These are phyloP conservation scores for Orius insidiosus DNA, from an alignment of 1,140 invertebrate species.

Conservation along the genomic window DNA sequence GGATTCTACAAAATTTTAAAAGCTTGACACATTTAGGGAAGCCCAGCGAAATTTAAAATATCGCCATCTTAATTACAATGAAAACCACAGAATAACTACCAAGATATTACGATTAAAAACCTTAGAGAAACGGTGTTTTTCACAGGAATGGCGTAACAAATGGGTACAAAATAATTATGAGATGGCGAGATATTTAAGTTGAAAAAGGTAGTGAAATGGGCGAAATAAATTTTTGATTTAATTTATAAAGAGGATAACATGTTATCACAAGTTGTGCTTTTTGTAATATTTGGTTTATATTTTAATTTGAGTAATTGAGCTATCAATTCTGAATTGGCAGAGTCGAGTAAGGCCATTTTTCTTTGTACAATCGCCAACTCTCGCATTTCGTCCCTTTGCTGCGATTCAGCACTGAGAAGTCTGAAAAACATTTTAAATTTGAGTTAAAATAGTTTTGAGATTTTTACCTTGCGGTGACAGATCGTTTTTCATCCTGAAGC, in stretches of 20 bases:
- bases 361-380: slow-evolving; percentile 22
- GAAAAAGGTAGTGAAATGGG: too few relatives aligned
- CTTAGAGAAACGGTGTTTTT: too few relatives aligned
- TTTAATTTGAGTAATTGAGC: slow-evolving; percentile 22
- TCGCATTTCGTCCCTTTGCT: slow-evolving; percentile 22
- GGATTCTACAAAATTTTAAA: too few relatives aligned
- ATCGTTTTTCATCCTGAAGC: slow-evolving; percentile 24
- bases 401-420: slow-evolving; percentile 21
- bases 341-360: slow-evolving; percentile 23
- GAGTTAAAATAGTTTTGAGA: slow-evolving; percentile 1
- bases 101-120: too few relatives aligned
- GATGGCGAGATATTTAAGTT: too few relatives aligned
- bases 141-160: too few relatives aligned
- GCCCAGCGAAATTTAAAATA: too few relatives aligned
- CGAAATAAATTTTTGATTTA: too few relatives aligned
- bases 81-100: too few relatives aligned
- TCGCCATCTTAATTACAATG: too few relatives aligned
- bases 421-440: slow-evolving; percentile 16
- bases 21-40: too few relatives aligned
- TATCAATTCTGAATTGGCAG: slow-evolving; percentile 23
- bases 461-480: slow-evolving; percentile 21
- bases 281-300: slow-evolving; percentile 20
- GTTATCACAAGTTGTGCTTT: slow-evolving; percentile 20
- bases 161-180: too few relatives aligned
- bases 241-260: slow-evolving; percentile 15